Evolutionary conservation across 2,113 vertebrate genomes (phyloP).

Genomic region (Apteryx owenii): DNA sequence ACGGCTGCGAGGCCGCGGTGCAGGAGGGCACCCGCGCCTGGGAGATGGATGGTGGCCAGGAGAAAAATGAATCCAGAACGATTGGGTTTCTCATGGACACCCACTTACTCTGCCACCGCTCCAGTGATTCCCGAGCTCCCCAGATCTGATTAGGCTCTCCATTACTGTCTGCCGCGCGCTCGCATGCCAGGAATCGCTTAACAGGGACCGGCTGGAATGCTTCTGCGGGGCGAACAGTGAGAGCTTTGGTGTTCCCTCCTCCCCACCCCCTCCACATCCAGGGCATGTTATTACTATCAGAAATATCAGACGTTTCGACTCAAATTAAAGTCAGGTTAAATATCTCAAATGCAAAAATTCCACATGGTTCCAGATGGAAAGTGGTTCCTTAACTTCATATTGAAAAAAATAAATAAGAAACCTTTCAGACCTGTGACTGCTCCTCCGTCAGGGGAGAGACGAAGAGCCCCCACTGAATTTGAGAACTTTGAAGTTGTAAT

Average conservation of each 20-base stretch:
- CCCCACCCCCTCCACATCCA: background rate
- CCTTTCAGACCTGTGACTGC: slow-evolving; percentile 44
- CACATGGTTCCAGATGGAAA: slow-evolving; percentile 78
- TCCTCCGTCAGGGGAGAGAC: background rate
- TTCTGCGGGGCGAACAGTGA: slow-evolving; percentile 15
- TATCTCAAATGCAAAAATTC: slow-evolving; percentile 72
- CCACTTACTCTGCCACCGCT: slow-evolving; percentile 23
- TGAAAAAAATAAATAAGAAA: slow-evolving; percentile 6
- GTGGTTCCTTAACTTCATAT: slow-evolving; percentile 11
- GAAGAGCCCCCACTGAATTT: slow-evolving; percentile 27
- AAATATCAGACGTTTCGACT: slow-evolving; percentile 79
- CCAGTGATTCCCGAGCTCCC: background rate
- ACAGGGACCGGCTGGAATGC: slow-evolving; percentile 56
- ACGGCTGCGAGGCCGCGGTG: too few species aligned
- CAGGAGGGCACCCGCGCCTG: background rate
- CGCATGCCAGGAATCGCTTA: slow-evolving; percentile 56
- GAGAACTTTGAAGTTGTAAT: slow-evolving; percentile 69
- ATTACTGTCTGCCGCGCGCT: background rate
- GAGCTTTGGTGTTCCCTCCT: slow-evolving; percentile 30
- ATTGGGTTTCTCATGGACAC: slow-evolving; percentile 53
- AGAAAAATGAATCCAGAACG: background rate
- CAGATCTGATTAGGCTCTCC: slow-evolving; percentile 40
- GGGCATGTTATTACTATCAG: slow-evolving; percentile 73
- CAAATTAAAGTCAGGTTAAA: slow-evolving; percentile 83
- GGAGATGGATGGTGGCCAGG: slow-evolving; percentile 4